Evolutionary conservation across 2,113 vertebrate species (phyloP).

Genomic region (Cricetomys ansorgei): DNA sequence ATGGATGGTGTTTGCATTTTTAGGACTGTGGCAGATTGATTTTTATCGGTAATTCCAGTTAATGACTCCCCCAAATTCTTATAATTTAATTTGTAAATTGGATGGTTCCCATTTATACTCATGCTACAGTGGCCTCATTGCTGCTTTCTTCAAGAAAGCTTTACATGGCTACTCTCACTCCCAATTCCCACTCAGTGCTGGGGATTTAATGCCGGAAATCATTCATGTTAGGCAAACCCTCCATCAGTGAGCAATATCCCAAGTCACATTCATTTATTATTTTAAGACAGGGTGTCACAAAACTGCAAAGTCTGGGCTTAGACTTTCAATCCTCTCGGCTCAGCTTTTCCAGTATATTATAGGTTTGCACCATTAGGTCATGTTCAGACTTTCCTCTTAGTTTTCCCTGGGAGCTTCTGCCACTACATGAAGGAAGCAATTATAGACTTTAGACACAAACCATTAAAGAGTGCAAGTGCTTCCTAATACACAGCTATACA

Average conservation of each 20-base stretch:
- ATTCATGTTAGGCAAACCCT: background rate
- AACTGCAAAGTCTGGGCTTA: background rate
- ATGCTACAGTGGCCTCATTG: too few species aligned
- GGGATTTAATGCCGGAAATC: background rate
- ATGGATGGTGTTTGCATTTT: background rate
- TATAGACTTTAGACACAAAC: background rate
- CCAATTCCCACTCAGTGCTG: too few species aligned
- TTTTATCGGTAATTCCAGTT: background rate
- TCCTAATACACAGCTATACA: background rate
- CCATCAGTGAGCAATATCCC: background rate
- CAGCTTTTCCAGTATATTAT: background rate
- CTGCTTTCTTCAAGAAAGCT: background rate
- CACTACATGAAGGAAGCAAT: background rate
- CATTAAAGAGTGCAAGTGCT: background rate
- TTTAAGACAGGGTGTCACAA: background rate
- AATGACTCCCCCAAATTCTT: background rate
- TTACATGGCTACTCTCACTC: background rate
- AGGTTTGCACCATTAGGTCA: background rate
- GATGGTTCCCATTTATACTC: background rate
- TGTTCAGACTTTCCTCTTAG: background rate
- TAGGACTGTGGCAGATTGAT: background rate
- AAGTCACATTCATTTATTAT: background rate
- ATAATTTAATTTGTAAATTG: background rate
- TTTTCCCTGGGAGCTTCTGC: background rate
- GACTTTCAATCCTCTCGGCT: background rate